phyloP scores from a whole-genome alignment of 2,888 invertebrate genomes.

The Cataglyphis rosenhaueri region DNA sequence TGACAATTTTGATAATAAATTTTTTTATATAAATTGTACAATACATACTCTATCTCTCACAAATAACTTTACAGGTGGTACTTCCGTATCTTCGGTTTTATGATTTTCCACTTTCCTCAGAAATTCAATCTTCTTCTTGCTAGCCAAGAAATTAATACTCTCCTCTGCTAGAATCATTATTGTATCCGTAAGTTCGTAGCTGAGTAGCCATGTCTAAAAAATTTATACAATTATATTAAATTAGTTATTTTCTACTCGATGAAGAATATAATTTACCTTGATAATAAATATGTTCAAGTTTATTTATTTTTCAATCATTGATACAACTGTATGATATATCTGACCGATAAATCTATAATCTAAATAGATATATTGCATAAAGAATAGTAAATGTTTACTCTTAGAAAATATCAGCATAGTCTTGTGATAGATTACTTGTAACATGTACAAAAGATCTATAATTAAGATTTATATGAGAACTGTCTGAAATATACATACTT shows the following conservation, averaged over 20 bases:
- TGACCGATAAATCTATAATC: slow-evolving; percentile 69
- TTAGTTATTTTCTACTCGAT: background rate
- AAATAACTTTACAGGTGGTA: slow-evolving; percentile 94
- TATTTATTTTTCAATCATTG: background rate
- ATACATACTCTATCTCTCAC: slow-evolving; percentile 94
- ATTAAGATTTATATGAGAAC: background rate
- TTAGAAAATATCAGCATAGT: background rate
- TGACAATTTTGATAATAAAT: background rate
- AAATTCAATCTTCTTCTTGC: slow-evolving; percentile 99
- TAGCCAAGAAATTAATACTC: slow-evolving; percentile 95
- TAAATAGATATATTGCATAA: slow-evolving; percentile 61
- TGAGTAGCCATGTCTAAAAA: slow-evolving; percentile 96
- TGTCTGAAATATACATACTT: slow-evolving; percentile 87
- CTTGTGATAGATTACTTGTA: background rate
- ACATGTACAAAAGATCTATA: background rate
- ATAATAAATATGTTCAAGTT: background rate
- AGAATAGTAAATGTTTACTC: background rate
- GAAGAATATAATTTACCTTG: background rate
- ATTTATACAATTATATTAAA: background rate
- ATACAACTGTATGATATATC: background rate
- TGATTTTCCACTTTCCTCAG: slow-evolving; percentile 94
- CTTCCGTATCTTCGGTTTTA: slow-evolving; percentile 91
- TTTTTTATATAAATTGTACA: background rate
- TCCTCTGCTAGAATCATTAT: slow-evolving; percentile 96
- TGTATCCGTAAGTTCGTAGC: slow-evolving; percentile 98